Conservation (phyloP, 2,113 vertebrate genomes). For the Xenotilapia longispinis region DNA sequence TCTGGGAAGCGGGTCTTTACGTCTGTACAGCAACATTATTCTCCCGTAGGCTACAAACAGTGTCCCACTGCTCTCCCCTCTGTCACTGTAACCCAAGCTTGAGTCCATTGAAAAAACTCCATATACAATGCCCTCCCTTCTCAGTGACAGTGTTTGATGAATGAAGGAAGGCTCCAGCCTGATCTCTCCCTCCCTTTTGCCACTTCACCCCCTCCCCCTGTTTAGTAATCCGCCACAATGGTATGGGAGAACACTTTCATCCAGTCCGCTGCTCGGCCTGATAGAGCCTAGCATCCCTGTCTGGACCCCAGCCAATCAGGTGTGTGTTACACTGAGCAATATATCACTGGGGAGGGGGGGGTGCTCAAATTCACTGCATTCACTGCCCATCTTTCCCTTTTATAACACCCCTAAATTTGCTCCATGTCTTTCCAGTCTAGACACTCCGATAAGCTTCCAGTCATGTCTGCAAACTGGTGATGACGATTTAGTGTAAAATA, state of each 20-base stretch:
- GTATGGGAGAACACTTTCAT: neutral
- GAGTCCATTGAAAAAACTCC: constrained; percentile 45
- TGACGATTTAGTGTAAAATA: neutral
- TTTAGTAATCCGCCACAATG: neutral
- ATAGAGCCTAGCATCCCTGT: neutral
- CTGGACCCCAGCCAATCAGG: constrained; percentile 11
- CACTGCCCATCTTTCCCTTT: neutral
- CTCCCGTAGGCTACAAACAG: constrained; percentile 35
- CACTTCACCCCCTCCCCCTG: neutral
- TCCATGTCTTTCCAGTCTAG: neutral
- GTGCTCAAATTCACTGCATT: neutral
- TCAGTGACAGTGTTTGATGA: constrained; percentile 71
- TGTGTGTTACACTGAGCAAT: neutral
- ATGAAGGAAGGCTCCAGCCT: constrained; percentile 43
- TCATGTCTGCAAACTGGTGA: neutral
- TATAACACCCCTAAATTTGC: neutral
- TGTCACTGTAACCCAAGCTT: constrained; percentile 57
- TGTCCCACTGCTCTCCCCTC: neutral
- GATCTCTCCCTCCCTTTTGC: neutral
- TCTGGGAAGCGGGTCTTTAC: neutral
- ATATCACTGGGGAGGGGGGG: neutral
- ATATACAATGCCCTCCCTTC: constrained; percentile 50
- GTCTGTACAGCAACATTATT: constrained; percentile 17
- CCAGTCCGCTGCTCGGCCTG: neutral
- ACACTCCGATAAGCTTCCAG: neutral